phyloP scores from a whole-genome alignment of 2,888 invertebrate species.

The Leucophenga maculata region DNA sequence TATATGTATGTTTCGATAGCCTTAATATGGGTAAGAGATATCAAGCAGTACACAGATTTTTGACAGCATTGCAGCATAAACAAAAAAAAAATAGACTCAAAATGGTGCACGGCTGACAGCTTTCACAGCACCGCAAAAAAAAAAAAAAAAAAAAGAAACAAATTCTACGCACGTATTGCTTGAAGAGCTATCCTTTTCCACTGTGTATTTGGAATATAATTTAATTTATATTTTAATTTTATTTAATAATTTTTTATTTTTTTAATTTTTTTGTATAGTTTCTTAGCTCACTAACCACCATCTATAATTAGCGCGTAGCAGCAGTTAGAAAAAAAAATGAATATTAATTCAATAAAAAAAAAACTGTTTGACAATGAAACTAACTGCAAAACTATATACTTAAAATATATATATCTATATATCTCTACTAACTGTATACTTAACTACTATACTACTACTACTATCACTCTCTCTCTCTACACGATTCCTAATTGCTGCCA shows the following conservation, averaged over 20 bases:
- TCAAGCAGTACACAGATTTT: no score
- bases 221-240: slow-evolving; percentile 16
- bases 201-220: slow-evolving; percentile 4
- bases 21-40: no score
- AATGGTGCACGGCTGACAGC: slow-evolving; percentile 21
- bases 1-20: no score
- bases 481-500: not conserved
- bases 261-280: slow-evolving; percentile 8
- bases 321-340: slow-evolving; percentile 9
- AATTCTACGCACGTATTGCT: no score
- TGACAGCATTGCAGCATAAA: no score
- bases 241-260: slow-evolving; percentile 23
- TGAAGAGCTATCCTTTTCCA: not conserved
- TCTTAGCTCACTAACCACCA: slow-evolving; percentile 14
- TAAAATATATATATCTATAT: slow-evolving; percentile 24
- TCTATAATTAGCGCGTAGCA: slow-evolving; percentile 18
- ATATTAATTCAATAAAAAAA: slow-evolving; percentile 11
- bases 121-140: no score
- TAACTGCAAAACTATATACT: slow-evolving; percentile 20
- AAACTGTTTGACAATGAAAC: slow-evolving; percentile 19
- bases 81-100: not conserved
- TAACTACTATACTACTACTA: slow-evolving; percentile 1
- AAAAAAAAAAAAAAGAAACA: no score
- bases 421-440: slow-evolving; percentile 21
- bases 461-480: slow-evolving; percentile 21